Evolutionary conservation across 2,797 vertebrate species (phyloP).

Genomic region (Hemitrygon akajei): DNA sequence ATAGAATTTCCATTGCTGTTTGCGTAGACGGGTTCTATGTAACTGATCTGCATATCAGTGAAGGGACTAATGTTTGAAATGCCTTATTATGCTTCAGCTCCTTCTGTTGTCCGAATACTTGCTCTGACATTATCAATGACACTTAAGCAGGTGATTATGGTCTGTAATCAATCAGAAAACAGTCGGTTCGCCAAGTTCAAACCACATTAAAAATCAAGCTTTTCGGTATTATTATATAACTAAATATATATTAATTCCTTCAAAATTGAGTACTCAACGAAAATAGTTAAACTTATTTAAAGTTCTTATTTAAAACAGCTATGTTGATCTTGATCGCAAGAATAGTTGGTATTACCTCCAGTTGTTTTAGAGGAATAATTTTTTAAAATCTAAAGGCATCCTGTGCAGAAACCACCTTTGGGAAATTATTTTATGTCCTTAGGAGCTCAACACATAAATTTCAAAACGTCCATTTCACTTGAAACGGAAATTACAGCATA

Average conservation of each 20-base stretch:
- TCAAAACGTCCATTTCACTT: not conserved
- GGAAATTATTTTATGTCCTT: not conserved
- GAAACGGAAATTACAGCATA: not conserved
- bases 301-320: not conserved
- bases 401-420: not conserved
- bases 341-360: not conserved
- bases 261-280: not conserved
- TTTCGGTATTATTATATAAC: not conserved
- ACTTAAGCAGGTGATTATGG: not conserved
- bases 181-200: constrained; percentile 63
- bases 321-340: not conserved
- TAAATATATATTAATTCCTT: not conserved
- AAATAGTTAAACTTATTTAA: not conserved
- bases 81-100: not conserved
- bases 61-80: not conserved
- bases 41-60: not conserved
- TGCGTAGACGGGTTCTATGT: not conserved
- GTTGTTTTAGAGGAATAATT: not conserved
- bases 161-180: constrained; percentile 39
- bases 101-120: not conserved
- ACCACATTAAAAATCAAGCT: constrained; percentile 30
- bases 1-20: constrained; percentile 4
- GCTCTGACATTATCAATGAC: not conserved
- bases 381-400: not conserved
- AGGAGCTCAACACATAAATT: not conserved